Conservation (phyloP, 2,113 vertebrate species). For the Fregata magnificens region DNA sequence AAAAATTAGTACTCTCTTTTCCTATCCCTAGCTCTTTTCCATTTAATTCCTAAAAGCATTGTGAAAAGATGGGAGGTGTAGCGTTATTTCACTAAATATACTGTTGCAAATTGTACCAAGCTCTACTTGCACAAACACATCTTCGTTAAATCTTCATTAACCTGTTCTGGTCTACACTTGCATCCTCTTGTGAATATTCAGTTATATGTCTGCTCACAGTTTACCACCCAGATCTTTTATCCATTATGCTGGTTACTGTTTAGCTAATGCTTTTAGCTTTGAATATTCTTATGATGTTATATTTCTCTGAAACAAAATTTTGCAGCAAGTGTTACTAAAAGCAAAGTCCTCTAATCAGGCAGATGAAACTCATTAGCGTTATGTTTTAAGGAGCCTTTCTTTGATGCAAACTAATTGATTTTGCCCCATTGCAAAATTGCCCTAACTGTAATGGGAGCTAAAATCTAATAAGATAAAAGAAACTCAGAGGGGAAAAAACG, state of each 20-base stretch:
- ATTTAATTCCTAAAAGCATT: background rate
- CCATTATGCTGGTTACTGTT: background rate
- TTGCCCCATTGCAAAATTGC: slow-evolving; percentile 17
- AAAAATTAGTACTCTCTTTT: background rate
- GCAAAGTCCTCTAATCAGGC: slow-evolving; percentile 27
- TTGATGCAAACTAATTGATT: slow-evolving; percentile 61
- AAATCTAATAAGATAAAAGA: slow-evolving; percentile 54
- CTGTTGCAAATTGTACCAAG: background rate
- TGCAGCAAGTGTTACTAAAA: background rate
- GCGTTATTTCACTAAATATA: background rate
- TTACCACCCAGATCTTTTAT: background rate
- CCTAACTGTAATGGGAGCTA: slow-evolving; percentile 27
- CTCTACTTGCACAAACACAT: background rate
- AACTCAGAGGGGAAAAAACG: background rate
- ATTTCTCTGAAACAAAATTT: slow-evolving; percentile 19
- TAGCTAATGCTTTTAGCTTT: background rate
- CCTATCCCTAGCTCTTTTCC: background rate
- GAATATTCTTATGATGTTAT: background rate
- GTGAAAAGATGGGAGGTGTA: background rate
- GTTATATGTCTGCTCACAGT: background rate
- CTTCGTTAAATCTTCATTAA: background rate
- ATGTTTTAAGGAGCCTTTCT: slow-evolving; percentile 12
- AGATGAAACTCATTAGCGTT: slow-evolving; percentile 50
- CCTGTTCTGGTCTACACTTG: background rate
- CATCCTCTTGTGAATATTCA: background rate